A percentile compares a stretch with the other conserved stretches of the same genome.
These are phyloP conservation scores for Chaitophorus viminalis DNA, from an alignment of 2,888 invertebrate species.

Conservation along the genomic window DNA sequence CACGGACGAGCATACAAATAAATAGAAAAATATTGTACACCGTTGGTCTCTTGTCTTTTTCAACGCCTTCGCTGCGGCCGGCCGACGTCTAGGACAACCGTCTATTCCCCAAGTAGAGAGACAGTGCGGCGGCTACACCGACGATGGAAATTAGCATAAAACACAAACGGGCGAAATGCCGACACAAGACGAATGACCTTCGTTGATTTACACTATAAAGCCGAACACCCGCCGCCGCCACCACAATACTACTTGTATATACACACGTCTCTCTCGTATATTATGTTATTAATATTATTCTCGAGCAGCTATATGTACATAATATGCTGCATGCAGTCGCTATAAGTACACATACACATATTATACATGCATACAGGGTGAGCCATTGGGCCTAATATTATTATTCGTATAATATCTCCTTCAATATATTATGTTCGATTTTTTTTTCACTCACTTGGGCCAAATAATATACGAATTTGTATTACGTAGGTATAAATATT, in stretches of 20 bases:
- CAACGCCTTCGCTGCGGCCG: too few species aligned
- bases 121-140: background rate
- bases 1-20: background rate
- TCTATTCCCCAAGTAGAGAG: background rate
- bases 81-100: slow-evolving; percentile 15
- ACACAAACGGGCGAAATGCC: slow-evolving; percentile 56
- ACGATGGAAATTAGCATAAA: slow-evolving; percentile 40
- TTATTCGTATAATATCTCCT: too few species aligned
- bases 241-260: slow-evolving; percentile 39
- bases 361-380: background rate
- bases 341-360: too few species aligned
- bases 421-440: too few species aligned
- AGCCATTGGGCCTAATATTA: background rate
- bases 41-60: background rate
- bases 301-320: background rate
- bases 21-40: background rate
- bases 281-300: background rate
- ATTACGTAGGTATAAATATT: too few species aligned
- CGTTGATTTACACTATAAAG: slow-evolving; percentile 58
- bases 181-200: slow-evolving; percentile 49
- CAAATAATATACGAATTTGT: too few species aligned
- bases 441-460: too few species aligned
- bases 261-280: background rate
- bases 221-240: background rate
- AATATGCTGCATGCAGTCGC: background rate